phyloP scores from a whole-genome alignment of 2,113 vertebrate genomes.

The Phalacrocorax carbo region DNA sequence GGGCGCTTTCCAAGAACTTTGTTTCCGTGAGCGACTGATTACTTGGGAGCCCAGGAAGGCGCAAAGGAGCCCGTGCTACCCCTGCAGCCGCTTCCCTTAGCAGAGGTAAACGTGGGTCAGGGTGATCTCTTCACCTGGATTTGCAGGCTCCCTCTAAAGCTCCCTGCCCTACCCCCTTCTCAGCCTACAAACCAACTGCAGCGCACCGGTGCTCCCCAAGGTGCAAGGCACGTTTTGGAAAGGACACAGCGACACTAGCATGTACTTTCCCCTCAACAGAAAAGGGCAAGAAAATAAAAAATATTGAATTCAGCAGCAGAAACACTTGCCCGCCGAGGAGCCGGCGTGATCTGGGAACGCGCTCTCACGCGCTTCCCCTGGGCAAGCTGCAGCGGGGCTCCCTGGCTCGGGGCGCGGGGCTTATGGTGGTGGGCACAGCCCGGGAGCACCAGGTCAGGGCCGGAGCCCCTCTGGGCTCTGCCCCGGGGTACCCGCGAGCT shows the following conservation, averaged over 20 bases:
- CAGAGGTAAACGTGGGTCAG: accelerated
- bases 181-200: accelerated
- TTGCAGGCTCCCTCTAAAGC: not conserved
- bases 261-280: accelerated
- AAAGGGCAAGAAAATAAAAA: not conserved
- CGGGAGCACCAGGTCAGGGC: not conserved
- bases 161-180: accelerated
- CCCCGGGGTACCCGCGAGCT: not conserved
- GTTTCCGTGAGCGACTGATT: accelerated
- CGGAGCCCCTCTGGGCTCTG: not conserved
- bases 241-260: not conserved
- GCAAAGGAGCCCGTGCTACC: accelerated
- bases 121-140: not conserved
- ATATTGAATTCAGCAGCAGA: not conserved
- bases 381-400: not conserved
- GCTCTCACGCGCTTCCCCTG: accelerated
- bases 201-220: accelerated
- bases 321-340: not conserved
- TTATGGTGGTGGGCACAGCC: not conserved
- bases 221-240: accelerated
- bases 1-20: not conserved
- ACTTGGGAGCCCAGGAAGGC: not conserved
- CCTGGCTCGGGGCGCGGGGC: not conserved
- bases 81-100: too few relatives aligned
- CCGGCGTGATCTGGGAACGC: accelerated